phyloP scores from a whole-genome alignment of 2,797 vertebrate genomes.

The Siniperca undulata region DNA sequence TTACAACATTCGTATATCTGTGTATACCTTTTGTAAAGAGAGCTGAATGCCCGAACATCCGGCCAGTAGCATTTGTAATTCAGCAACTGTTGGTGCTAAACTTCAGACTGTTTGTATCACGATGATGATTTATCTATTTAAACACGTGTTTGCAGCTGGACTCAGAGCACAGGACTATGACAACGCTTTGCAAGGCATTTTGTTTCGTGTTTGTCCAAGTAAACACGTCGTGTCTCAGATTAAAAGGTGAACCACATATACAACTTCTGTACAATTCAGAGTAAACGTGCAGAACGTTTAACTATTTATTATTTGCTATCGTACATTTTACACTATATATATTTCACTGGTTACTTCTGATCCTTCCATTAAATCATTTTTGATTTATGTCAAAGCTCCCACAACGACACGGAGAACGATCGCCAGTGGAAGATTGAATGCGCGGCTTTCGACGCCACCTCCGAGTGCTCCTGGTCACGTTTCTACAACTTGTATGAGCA shows the following conservation, averaged over 20 bases:
- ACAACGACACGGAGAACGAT: neutral
- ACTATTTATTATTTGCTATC: neutral
- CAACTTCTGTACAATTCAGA: neutral
- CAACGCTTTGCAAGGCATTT: neutral
- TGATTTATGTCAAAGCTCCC: slow-evolving; percentile 2
- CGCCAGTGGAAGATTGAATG: slow-evolving; percentile 24
- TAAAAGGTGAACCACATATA: slow-evolving; percentile 11
- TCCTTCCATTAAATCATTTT: neutral
- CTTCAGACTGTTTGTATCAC: neutral
- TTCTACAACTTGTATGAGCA: neutral
- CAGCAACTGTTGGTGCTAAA: neutral
- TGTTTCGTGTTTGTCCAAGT: neutral
- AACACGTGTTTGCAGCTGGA: slow-evolving; percentile 18
- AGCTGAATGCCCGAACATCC: neutral
- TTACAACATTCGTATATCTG: too few species aligned
- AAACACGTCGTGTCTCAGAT: neutral
- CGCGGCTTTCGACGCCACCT: fast-evolving
- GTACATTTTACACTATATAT: neutral
- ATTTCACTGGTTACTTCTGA: neutral
- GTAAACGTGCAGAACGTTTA: neutral
- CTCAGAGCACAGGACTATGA: neutral
- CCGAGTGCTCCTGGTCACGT: slow-evolving; percentile 6
- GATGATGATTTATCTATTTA: neutral
- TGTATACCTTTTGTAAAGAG: neutral
- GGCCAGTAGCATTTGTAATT: neutral